A percentile compares a stretch with the other conserved stretches of the same genome.
Conservation (phyloP, 2,113 vertebrate genomes). For the Anhinga anhinga region DNA sequence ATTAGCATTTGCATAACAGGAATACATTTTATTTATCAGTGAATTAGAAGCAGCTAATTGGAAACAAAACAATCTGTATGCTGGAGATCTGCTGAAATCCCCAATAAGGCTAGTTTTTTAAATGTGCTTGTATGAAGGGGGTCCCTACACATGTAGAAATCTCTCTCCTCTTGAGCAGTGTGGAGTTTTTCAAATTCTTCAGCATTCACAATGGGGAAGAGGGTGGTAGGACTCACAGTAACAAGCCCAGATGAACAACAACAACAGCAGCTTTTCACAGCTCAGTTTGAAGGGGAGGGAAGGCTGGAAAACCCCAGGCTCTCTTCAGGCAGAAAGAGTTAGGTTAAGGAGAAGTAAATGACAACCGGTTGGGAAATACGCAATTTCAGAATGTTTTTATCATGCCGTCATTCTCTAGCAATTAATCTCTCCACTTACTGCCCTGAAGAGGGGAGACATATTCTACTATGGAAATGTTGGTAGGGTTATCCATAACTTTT, state of each 20-base stretch:
- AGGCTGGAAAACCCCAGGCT: neutral
- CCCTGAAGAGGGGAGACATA: neutral
- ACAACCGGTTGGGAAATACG: slow-evolving; percentile 3
- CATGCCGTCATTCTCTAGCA: neutral
- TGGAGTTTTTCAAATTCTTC: neutral
- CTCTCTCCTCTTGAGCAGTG: neutral
- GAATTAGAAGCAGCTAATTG: neutral
- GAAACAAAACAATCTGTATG: neutral
- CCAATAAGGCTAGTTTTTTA: neutral
- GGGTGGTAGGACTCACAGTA: neutral
- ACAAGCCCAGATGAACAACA: neutral
- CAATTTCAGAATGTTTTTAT: neutral
- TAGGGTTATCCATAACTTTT: neutral
- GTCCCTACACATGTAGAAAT: rapidly evolving
- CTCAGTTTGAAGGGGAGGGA: neutral
- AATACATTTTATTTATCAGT: neutral
- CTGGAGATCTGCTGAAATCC: neutral
- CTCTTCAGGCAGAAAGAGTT: neutral
- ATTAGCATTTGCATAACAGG: neutral
- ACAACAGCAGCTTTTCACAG: neutral
- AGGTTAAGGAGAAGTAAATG: neutral
- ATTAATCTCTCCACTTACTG: neutral
- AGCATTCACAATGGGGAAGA: neutral
- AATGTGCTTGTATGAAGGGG: neutral
- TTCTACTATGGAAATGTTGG: neutral